Evolutionary conservation across 2,797 vertebrate genomes (phyloP).

Genomic region (Sebastes cheni): DNA sequence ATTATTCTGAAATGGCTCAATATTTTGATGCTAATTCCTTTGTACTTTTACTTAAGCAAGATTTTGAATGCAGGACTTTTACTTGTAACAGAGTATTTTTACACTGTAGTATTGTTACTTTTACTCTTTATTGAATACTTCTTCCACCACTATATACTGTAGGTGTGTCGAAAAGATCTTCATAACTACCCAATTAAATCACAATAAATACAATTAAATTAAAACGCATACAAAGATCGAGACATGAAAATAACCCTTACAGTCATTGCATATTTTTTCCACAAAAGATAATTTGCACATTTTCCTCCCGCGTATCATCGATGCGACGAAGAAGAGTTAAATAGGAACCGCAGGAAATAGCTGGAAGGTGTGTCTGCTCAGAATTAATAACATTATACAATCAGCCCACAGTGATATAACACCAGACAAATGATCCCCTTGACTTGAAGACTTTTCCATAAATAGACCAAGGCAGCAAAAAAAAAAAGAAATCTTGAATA

Average conservation of each 20-base stretch:
- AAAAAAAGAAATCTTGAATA: constrained; percentile 40
- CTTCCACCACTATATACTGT: not conserved
- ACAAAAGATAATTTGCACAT: not conserved
- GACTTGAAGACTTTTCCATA: constrained; percentile 35
- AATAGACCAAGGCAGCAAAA: constrained; percentile 40
- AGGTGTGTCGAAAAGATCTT: not conserved
- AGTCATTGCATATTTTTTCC: not conserved
- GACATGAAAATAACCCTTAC: not conserved
- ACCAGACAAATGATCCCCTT: constrained; percentile 41
- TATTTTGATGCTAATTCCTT: no score
- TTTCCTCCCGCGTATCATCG: not conserved
- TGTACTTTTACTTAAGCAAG: no score
- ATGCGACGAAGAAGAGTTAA: not conserved
- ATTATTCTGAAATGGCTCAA: no score
- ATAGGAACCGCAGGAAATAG: constrained; percentile 28
- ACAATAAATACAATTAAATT: not conserved
- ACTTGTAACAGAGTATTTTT: no score
- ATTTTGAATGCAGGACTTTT: no score
- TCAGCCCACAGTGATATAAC: constrained; percentile 50
- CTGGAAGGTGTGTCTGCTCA: constrained; percentile 36
- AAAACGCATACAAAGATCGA: not conserved
- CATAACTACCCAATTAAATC: not conserved
- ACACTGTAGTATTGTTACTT: no score
- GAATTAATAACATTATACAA: constrained; percentile 42
- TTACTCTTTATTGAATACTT: no score